Conservation (phyloP, 2,888 invertebrate species). For the Physocephala rufipes region DNA sequence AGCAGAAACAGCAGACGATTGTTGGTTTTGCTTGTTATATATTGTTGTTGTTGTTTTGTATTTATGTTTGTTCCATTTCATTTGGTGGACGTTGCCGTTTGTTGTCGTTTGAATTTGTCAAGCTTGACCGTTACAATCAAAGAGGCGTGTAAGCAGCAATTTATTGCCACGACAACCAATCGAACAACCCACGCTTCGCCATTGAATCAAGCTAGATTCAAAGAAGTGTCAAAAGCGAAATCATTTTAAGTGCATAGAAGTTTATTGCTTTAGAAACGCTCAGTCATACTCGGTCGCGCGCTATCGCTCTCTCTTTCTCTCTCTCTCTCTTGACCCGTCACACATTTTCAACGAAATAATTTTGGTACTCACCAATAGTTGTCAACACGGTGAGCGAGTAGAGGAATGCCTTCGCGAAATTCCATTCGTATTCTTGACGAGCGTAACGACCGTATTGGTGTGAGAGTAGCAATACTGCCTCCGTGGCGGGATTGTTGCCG, state of each 20-base stretch:
- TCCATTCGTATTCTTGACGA: slow-evolving; percentile 74
- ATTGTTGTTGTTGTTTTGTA: background rate
- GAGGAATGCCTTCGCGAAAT: slow-evolving; percentile 89
- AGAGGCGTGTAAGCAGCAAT: too few relatives aligned
- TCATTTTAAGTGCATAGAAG: background rate
- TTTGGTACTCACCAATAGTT: slow-evolving; percentile 78
- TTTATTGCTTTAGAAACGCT: background rate
- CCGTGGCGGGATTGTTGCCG: slow-evolving; percentile 62
- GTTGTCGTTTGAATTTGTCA: background rate
- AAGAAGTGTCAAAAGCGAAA: background rate
- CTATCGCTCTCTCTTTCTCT: too few relatives aligned
- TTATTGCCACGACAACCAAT: too few relatives aligned
- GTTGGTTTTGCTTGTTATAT: background rate
- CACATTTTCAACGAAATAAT: too few relatives aligned
- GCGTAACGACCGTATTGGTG: slow-evolving; percentile 66
- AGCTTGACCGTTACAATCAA: too few relatives aligned
- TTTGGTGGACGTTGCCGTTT: background rate
- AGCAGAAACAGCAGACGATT: background rate
- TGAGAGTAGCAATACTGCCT: slow-evolving; percentile 63
- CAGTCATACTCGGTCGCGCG: too few relatives aligned
- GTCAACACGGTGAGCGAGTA: slow-evolving; percentile 95
- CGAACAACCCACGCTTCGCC: too few relatives aligned
- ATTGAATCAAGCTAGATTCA: too few relatives aligned
- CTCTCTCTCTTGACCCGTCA: too few relatives aligned
- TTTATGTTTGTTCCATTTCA: background rate